A percentile compares a stretch with the other conserved stretches of the same genome.
phyloP scores from a whole-genome alignment of 2,113 vertebrate genomes.

The Carollia perspicillata region DNA sequence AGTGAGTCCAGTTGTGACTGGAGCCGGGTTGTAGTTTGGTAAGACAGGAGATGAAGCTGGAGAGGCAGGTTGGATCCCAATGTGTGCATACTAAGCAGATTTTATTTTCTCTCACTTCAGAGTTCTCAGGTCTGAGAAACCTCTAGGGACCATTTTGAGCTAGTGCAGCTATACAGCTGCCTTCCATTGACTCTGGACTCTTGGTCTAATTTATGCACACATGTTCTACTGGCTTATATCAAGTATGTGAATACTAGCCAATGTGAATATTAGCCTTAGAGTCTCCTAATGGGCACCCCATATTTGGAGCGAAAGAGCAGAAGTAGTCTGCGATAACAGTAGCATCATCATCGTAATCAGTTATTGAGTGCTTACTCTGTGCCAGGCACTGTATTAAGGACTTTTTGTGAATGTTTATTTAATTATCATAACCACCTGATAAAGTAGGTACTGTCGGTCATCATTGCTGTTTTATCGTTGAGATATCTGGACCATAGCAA shows the following conservation, averaged over 20 bases:
- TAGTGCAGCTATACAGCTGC: no score
- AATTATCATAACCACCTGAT: background rate
- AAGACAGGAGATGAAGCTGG: background rate
- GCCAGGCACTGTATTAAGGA: background rate
- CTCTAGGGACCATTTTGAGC: background rate
- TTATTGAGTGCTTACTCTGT: background rate
- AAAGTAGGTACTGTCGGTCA: background rate
- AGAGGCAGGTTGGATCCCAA: background rate
- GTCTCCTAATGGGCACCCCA: background rate
- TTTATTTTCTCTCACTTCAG: background rate
- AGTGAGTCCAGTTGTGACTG: background rate
- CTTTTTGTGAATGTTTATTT: background rate
- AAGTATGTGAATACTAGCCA: background rate
- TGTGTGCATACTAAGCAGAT: background rate
- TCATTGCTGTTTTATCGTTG: background rate
- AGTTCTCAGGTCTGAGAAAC: background rate
- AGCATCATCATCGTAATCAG: rapidly evolving
- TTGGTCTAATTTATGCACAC: background rate
- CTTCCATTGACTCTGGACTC: background rate
- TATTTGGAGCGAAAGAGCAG: background rate
- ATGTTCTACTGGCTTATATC: background rate
- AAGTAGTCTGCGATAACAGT: background rate
- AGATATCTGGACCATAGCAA: background rate
- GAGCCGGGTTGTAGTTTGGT: background rate
- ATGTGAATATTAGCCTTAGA: background rate